phyloP scores from a whole-genome alignment of 2,113 vertebrate genomes.

The Pipra filicauda region DNA sequence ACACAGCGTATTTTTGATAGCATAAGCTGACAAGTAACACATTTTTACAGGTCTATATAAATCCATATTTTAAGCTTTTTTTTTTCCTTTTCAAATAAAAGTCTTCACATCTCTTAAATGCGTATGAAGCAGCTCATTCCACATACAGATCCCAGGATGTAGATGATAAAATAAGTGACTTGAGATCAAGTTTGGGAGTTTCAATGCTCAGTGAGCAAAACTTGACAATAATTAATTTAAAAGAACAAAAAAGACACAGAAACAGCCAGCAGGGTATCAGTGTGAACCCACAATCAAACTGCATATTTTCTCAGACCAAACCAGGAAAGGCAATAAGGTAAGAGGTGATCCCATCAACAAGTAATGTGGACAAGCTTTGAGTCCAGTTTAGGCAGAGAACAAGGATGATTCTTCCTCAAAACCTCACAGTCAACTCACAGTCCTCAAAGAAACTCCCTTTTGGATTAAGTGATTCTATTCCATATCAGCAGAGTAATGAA shows the following conservation, averaged over 20 bases:
- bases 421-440: neutral
- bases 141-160: neutral
- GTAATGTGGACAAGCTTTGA: neutral
- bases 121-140: neutral
- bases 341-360: neutral
- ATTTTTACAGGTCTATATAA: neutral
- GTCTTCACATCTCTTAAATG: neutral
- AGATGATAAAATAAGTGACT: neutral
- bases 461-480: neutral
- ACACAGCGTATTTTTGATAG: neutral
- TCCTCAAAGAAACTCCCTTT: neutral
- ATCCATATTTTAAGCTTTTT: neutral
- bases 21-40: neutral
- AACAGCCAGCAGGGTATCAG: neutral
- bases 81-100: neutral
- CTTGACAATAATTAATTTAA: neutral
- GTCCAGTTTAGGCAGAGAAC: neutral
- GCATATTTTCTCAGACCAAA: neutral
- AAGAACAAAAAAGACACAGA: neutral
- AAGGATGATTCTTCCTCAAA: neutral
- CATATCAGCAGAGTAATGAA: neutral
- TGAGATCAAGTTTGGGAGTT: neutral
- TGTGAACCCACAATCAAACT: neutral
- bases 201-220: neutral
- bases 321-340: neutral